Conservation (phyloP, 2,797 vertebrate genomes). For the Myiotriccus ornatus region DNA sequence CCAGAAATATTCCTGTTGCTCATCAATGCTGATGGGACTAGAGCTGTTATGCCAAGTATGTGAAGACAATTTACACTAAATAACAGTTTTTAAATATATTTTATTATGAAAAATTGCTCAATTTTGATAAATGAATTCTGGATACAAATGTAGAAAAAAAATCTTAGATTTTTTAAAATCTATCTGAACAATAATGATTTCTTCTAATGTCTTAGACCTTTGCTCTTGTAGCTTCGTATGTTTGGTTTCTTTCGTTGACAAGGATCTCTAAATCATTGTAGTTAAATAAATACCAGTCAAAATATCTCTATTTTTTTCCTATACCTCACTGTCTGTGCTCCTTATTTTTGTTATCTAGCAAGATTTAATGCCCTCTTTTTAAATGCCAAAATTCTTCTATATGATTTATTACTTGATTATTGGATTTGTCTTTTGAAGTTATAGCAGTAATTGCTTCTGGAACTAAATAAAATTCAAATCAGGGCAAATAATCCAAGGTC, state of each 20-base stretch:
- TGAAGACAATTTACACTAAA: not conserved
- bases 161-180: not conserved
- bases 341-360: not conserved
- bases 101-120: not conserved
- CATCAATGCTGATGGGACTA: not conserved
- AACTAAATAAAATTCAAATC: not conserved
- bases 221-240: not conserved
- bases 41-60: not conserved
- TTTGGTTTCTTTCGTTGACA: not conserved
- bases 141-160: not conserved
- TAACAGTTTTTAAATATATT: not conserved
- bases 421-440: not conserved
- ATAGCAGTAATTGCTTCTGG: not conserved
- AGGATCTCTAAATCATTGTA: not conserved
- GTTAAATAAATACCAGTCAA: not conserved
- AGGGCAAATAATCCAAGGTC: accelerated
- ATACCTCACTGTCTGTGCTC: not conserved
- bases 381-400: not conserved
- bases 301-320: not conserved
- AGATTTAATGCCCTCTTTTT: not conserved
- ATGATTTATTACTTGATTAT: not conserved
- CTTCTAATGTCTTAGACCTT: not conserved
- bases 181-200: not conserved
- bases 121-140: not conserved
- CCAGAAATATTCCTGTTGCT: not conserved